These are phyloP conservation scores for Stylophora pistillata DNA, from an alignment of 64 coral and sea anemone genomes.

Conservation along the genomic window DNA sequence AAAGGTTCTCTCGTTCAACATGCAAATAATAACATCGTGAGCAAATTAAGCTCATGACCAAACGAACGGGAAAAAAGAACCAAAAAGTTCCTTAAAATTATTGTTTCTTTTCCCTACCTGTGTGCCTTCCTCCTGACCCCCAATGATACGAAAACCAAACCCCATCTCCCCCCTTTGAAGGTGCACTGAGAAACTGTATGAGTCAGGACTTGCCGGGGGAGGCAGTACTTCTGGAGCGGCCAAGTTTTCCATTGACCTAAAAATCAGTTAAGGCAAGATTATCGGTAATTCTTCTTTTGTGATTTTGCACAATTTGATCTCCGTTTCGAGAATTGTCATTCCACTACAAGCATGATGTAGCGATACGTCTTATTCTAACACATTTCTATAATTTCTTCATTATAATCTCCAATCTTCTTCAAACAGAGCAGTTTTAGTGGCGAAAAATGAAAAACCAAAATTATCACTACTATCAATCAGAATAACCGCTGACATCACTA, in stretches of 20 bases:
- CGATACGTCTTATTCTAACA: no score
- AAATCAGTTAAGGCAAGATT: neutral
- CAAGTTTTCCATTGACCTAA: conserved; percentile 42
- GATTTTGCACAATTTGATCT: no score
- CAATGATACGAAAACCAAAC: conserved; percentile 95
- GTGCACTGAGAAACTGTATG: conserved; percentile 49
- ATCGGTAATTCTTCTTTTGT: no score
- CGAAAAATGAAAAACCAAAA: no score
- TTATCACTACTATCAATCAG: no score
- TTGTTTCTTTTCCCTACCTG: conserved; percentile 50
- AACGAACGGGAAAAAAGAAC: neutral
- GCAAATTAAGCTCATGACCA: neutral
- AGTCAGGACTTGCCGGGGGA: conserved; percentile 44
- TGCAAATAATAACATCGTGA: neutral
- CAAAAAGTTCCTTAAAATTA: neutral
- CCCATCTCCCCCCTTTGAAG: conserved; percentile 85
- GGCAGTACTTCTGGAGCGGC: neutral
- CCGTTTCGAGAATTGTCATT: no score
- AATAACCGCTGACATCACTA: no score
- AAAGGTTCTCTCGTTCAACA: neutral
- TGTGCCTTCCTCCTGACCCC: conserved; percentile 87
- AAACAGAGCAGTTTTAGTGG: no score
- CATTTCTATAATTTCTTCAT: no score
- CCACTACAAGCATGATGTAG: no score
- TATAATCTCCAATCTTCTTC: no score